Evolutionary conservation across 2,797 vertebrate species (phyloP).

Genomic region (Semaprochilodus insignis): DNA sequence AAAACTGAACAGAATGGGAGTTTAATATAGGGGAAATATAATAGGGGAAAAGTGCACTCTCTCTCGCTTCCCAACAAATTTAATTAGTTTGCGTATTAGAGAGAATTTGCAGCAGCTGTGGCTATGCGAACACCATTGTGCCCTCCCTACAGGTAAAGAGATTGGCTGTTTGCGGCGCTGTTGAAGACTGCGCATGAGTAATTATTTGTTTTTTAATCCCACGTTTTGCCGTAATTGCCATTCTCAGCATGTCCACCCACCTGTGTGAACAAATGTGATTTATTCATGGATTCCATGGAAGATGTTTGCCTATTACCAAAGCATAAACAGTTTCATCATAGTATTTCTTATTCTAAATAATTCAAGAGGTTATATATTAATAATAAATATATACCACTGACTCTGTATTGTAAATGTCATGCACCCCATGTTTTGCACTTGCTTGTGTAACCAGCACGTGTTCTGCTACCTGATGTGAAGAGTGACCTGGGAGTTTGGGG

Average conservation of each 20-base stretch:
- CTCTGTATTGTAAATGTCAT: constrained; percentile 75
- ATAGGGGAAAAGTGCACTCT: constrained; percentile 9
- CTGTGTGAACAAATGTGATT: constrained; percentile 61
- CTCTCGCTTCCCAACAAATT: constrained; percentile 20
- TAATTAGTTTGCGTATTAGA: constrained; percentile 39
- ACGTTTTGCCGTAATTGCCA: constrained; percentile 54
- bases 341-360: constrained; percentile 69
- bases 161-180: constrained; percentile 48
- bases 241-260: constrained; percentile 55
- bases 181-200: constrained; percentile 43
- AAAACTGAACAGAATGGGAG: background rate
- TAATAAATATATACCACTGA: constrained; percentile 68
- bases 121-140: constrained; percentile 17
- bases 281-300: constrained; percentile 65
- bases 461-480: constrained; percentile 34
- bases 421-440: constrained; percentile 56
- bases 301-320: constrained; percentile 66
- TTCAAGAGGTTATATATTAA: constrained; percentile 71
- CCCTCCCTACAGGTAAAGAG: constrained; percentile 45
- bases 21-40: background rate
- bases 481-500: constrained; percentile 34
- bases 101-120: constrained; percentile 36
- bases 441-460: constrained; percentile 59
- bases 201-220: constrained; percentile 53
- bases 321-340: constrained; percentile 60